Evolutionary conservation across 2,113 vertebrate species (phyloP).

Genomic region (Petroica traversi): DNA sequence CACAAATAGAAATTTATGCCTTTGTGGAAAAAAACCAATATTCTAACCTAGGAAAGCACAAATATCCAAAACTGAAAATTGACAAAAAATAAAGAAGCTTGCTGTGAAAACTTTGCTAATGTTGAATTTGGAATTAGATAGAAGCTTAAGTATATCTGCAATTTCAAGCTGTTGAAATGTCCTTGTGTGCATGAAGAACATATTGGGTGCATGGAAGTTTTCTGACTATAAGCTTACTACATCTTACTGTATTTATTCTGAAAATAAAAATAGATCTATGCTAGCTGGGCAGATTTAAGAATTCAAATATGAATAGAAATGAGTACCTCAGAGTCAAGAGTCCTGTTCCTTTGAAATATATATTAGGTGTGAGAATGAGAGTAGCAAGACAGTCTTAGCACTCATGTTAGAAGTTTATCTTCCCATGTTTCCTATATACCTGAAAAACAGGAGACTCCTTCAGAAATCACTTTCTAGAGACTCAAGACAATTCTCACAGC

Average conservation of each 20-base stretch:
- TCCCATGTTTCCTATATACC: not conserved
- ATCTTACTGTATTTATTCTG: not conserved
- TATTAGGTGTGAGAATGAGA: not conserved
- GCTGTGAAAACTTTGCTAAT: not conserved
- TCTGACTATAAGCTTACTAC: not conserved
- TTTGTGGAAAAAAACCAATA: not conserved
- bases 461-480: not conserved
- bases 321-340: not conserved
- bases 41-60: not conserved
- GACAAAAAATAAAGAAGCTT: not conserved
- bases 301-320: not conserved
- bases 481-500: not conserved
- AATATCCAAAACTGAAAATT: not conserved
- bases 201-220: not conserved
- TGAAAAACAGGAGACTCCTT: not conserved
- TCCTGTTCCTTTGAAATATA: not conserved
- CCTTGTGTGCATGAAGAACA: not conserved
- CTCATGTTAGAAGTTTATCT: not conserved
- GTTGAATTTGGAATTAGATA: not conserved
- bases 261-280: not conserved
- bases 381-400: not conserved
- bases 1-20: not conserved
- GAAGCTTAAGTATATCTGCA: not conserved
- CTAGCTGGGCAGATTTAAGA: not conserved
- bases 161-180: not conserved